Conservation (phyloP, 2,888 invertebrate genomes). For the Leptogaster cylindrica region DNA sequence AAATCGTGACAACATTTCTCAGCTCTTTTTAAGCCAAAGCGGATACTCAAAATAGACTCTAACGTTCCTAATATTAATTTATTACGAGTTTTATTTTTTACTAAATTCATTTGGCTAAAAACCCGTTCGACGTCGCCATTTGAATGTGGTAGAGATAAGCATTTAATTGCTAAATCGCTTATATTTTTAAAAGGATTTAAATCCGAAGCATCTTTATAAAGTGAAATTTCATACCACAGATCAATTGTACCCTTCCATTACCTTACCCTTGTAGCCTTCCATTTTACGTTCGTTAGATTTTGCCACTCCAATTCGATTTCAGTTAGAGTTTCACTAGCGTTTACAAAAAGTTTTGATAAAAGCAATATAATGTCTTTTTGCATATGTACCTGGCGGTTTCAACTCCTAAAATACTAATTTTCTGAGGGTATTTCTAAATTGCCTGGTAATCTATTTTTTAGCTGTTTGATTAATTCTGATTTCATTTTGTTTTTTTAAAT, state of each 20-base stretch:
- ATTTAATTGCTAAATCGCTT: neutral
- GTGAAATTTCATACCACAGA: neutral
- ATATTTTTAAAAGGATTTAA: neutral
- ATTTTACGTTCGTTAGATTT: neutral
- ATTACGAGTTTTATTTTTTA: constrained; percentile 15
- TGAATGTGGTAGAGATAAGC: neutral
- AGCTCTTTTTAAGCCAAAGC: neutral
- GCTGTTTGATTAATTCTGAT: neutral
- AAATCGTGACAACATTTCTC: neutral
- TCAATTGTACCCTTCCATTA: too few species aligned
- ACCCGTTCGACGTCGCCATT: constrained; percentile 2
- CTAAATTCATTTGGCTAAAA: constrained; percentile 7
- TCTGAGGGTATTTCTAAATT: too few species aligned
- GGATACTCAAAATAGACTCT: neutral
- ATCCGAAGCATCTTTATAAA: neutral
- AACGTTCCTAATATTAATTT: neutral
- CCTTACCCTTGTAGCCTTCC: neutral
- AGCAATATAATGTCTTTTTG: too few species aligned
- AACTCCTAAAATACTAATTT: too few species aligned
- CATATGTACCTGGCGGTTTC: too few species aligned
- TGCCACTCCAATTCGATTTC: neutral
- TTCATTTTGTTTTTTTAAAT: neutral
- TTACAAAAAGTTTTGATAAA: too few species aligned
- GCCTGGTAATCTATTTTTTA: too few species aligned
- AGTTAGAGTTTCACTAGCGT: too few species aligned